Percentiles rank a stretch among this genome's conserved stretches.
Conservation (phyloP, 2,797 vertebrate genomes). For the Gouania willdenowi region DNA sequence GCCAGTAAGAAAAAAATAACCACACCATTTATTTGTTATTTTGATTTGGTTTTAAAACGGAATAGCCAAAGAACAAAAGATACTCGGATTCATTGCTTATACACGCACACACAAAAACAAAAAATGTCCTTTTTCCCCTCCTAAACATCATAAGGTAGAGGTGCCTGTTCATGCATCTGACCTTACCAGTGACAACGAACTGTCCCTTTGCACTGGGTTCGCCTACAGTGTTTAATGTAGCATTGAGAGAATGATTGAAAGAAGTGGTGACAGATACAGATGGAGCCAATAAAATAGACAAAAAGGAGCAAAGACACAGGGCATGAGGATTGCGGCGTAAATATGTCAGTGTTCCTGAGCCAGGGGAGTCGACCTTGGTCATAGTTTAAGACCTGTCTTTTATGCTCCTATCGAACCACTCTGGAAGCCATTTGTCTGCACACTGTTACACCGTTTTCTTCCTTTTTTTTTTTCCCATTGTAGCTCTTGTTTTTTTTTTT, state of each 20-base stretch:
- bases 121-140: too few relatives aligned
- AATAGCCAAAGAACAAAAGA: too few relatives aligned
- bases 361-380: constrained; percentile 64
- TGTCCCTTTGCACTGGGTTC: background rate
- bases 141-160: background rate
- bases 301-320: constrained; percentile 24
- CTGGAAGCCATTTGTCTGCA: constrained; percentile 42
- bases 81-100: too few relatives aligned
- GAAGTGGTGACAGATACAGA: constrained; percentile 1
- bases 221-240: constrained; percentile 13
- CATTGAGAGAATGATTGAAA: constrained; percentile 17
- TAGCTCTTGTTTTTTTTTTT: constrained; percentile 5
- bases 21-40: too few relatives aligned
- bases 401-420: constrained; percentile 43
- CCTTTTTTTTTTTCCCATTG: constrained; percentile 1
- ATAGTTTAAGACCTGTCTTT: constrained; percentile 69
- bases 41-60: too few relatives aligned
- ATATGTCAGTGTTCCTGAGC: constrained; percentile 44
- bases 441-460: constrained; percentile 5
- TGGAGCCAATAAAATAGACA: background rate
- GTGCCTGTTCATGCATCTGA: constrained; percentile 7
- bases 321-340: constrained; percentile 40
- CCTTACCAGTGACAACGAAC: background rate
- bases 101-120: too few relatives aligned
- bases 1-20: too few relatives aligned